Evolutionary conservation across 2,797 vertebrate species (phyloP).

Genomic region (Girardinus metallicus): DNA sequence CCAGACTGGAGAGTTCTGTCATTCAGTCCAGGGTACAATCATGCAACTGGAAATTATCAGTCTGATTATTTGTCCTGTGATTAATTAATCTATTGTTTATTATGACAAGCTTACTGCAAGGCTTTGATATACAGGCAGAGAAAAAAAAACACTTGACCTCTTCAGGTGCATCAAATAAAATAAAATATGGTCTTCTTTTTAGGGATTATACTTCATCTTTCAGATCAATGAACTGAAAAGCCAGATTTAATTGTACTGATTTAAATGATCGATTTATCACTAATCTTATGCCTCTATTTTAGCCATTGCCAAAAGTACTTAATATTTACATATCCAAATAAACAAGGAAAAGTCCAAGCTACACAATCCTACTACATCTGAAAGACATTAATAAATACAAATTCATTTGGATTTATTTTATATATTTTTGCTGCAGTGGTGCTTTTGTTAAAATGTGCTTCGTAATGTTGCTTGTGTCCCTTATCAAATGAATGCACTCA

Average conservation of each 20-base stretch:
- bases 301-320: neutral
- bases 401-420: neutral
- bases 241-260: neutral
- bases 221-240: neutral
- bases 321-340: neutral
- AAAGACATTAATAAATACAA: neutral
- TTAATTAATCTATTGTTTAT: no score
- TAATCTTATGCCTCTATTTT: neutral
- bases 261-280: neutral
- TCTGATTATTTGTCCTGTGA: no score
- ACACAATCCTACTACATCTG: neutral
- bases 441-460: neutral
- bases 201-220: neutral
- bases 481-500: neutral
- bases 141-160: conserved; percentile 15
- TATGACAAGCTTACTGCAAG: neutral
- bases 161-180: neutral
- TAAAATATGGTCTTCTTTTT: neutral
- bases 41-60: no score
- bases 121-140: neutral
- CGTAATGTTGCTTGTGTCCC: neutral
- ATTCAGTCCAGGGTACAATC: no score
- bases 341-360: neutral
- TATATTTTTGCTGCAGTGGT: neutral
- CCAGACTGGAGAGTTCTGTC: no score